These are phyloP conservation scores for Cassiopea andromeda DNA, from an alignment of 30 jellyfish, hydroid and myxozoan genomes.

Conservation along the genomic window DNA sequence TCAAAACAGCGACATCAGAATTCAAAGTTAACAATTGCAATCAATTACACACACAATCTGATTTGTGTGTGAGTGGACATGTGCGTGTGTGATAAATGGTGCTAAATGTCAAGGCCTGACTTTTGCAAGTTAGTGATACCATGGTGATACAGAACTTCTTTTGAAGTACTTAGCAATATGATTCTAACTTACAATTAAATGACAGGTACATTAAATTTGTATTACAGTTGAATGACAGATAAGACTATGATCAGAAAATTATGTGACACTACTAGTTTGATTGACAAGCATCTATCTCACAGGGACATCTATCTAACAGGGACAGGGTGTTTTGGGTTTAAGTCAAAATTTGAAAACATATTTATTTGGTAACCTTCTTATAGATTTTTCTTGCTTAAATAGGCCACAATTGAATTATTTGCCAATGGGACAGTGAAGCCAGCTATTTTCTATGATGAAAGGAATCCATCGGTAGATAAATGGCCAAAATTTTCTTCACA, in stretches of 20 bases:
- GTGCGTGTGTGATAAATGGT: too few species aligned
- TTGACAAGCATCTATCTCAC: background rate
- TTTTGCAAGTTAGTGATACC: too few species aligned
- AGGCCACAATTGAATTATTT: conserved; percentile 43
- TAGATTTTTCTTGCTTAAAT: background rate
- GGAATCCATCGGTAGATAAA: conserved; percentile 70
- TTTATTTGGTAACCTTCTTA: background rate
- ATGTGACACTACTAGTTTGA: background rate
- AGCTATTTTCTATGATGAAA: conserved; percentile 82
- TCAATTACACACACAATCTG: too few species aligned
- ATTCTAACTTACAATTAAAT: too few species aligned
- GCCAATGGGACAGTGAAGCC: conserved; percentile 64
- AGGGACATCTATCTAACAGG: background rate
- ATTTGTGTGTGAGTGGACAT: too few species aligned
- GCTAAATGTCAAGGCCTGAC: too few species aligned
- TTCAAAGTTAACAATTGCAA: too few species aligned
- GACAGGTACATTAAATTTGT: too few species aligned
- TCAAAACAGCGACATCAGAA: too few species aligned
- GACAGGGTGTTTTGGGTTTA: background rate
- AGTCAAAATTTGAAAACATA: background rate
- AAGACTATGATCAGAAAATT: background rate
- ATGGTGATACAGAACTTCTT: too few species aligned
- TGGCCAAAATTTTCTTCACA: conserved; percentile 87
- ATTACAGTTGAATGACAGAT: background rate
- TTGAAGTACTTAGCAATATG: too few species aligned